Evolutionary conservation across 2,888 invertebrate species (phyloP).

Genomic region (Coremacera marginata): DNA sequence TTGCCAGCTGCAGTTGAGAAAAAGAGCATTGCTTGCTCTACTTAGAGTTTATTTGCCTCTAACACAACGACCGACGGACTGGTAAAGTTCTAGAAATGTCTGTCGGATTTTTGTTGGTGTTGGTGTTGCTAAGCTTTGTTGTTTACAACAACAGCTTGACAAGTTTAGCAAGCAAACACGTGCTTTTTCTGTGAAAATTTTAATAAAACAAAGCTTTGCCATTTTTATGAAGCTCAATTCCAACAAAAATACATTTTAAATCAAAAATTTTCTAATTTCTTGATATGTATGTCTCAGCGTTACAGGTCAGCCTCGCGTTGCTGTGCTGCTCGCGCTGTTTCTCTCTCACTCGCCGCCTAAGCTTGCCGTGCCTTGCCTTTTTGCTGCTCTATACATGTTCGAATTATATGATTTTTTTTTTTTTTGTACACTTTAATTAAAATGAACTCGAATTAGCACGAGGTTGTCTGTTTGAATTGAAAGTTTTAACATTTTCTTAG

Average conservation of each 20-base stretch:
- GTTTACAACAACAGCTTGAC: not conserved
- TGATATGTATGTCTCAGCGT: not conserved
- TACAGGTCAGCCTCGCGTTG: not conserved
- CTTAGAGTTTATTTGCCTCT: conserved; percentile 19
- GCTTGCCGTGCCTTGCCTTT: not conserved
- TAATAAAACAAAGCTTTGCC: too few relatives aligned
- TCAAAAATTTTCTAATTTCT: not conserved
- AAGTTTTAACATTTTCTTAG: conserved; percentile 52
- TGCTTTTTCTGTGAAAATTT: not conserved
- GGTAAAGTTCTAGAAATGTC: conserved; percentile 11
- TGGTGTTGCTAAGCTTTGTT: not conserved
- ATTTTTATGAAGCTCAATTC: too few relatives aligned
- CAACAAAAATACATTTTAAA: too few relatives aligned
- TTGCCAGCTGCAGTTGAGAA: conserved; percentile 24
- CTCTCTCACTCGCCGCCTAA: not conserved
- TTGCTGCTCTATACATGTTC: not conserved
- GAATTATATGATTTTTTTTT: conserved; percentile 17
- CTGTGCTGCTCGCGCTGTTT: not conserved
- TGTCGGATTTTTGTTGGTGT: not conserved
- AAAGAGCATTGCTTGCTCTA: conserved; percentile 31
- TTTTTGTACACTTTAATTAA: conserved; percentile 57
- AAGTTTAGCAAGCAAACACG: not conserved
- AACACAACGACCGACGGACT: not conserved
- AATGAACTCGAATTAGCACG: conserved; percentile 68
- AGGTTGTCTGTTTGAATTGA: conserved; percentile 65